Percentiles rank a stretch among this genome's conserved stretches.
Evolutionary conservation across 2,797 vertebrate genomes (phyloP).

Genomic region (Alectoris magna): DNA sequence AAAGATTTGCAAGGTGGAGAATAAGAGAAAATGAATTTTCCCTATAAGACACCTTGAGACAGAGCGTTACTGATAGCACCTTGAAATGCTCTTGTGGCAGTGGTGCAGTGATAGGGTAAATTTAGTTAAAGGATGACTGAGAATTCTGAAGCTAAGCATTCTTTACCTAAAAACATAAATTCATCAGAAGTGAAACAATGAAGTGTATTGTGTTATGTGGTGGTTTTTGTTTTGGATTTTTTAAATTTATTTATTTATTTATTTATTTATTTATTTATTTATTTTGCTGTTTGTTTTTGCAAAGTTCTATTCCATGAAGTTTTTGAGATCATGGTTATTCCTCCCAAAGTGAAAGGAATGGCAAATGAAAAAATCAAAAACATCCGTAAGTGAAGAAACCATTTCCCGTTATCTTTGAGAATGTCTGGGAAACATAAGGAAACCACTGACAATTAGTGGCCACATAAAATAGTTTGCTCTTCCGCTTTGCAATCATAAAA

Average conservation of each 20-base stretch:
- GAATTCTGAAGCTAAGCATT: neutral
- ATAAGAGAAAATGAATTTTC: neutral
- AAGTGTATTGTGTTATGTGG: no score
- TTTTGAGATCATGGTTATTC: neutral
- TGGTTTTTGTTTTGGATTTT: no score
- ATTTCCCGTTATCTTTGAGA: constrained; percentile 51
- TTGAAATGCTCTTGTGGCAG: constrained; percentile 11
- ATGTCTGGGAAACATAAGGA: constrained; percentile 61
- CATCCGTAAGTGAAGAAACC: constrained; percentile 24
- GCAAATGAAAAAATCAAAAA: constrained; percentile 5
- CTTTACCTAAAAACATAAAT: neutral
- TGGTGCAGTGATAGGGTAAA: neutral
- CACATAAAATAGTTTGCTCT: constrained; percentile 46
- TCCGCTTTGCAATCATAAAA: constrained; percentile 47
- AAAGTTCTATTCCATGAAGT: neutral
- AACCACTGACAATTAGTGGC: constrained; percentile 68
- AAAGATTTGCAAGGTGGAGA: neutral
- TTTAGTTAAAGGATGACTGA: neutral
- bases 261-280: no score
- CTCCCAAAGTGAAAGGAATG: constrained; percentile 20
- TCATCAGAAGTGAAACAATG: neutral
- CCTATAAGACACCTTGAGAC: neutral
- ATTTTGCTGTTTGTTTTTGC: neutral
- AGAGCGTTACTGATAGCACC: neutral
- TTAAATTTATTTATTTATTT: no score